Percentiles rank a stretch among this genome's conserved stretches.
These are phyloP conservation scores for Micoletzkya japonica DNA, from an alignment of 2,888 invertebrate species.

Conservation along the genomic window DNA sequence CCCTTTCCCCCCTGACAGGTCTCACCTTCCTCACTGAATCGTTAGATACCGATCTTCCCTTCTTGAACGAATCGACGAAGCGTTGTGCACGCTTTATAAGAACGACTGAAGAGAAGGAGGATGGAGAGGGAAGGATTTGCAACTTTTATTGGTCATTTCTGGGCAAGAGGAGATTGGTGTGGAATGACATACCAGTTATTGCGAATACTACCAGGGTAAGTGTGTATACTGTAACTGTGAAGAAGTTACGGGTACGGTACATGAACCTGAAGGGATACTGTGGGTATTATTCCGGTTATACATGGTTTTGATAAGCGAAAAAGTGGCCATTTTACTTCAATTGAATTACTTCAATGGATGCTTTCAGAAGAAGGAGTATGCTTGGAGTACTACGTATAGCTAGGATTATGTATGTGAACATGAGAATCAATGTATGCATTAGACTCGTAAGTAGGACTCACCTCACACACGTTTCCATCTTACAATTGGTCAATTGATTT, in stretches of 20 bases:
- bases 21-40: conserved; percentile 32
- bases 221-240: conserved; percentile 46
- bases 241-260: conserved; percentile 48
- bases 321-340: too few relatives aligned
- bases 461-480: conserved; percentile 57
- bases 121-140: not conserved
- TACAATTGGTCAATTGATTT: conserved; percentile 57
- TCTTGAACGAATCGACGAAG: conserved; percentile 48
- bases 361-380: too few relatives aligned
- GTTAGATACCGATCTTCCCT: conserved; percentile 20
- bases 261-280: conserved; percentile 31
- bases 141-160: not conserved
- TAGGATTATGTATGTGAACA: not conserved
- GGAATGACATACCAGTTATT: conserved; percentile 41
- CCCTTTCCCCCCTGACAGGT: not conserved
- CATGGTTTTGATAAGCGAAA: too few relatives aligned
- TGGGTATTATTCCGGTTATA: too few relatives aligned
- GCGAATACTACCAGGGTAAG: conserved; percentile 53
- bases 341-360: too few relatives aligned
- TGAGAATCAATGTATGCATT: not conserved
- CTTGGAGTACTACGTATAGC: too few relatives aligned
- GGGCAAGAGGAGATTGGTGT: not conserved
- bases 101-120: conserved; percentile 34
- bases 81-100: conserved; percentile 46
- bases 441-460: conserved; percentile 31